Evolutionary conservation across 2,797 vertebrate genomes (phyloP).

Genomic region (Leucoraja ocellata): DNA sequence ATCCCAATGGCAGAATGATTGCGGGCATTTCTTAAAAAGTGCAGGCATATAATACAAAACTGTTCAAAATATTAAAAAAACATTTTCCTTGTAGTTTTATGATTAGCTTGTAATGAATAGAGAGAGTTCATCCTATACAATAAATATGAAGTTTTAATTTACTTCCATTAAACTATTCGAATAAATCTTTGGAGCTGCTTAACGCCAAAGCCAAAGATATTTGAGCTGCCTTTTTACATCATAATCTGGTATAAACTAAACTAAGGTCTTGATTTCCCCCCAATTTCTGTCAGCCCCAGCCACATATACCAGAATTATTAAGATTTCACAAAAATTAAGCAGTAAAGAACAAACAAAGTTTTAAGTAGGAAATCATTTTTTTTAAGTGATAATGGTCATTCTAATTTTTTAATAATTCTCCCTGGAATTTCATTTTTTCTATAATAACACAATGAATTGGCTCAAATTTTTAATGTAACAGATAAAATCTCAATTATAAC

Average conservation of each 20-base stretch:
- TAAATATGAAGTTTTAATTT: neutral
- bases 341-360: neutral
- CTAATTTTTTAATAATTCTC: neutral
- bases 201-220: neutral
- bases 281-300: neutral
- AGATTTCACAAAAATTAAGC: neutral
- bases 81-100: neutral
- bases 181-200: neutral
- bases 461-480: neutral
- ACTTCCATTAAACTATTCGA: neutral
- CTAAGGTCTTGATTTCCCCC: neutral
- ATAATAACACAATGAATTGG: too few species aligned
- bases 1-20: neutral
- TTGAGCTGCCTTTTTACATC: neutral
- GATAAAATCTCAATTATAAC: neutral
- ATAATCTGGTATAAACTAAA: neutral
- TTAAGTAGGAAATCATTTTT: neutral
- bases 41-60: slow-evolving; percentile 8
- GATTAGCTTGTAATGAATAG: neutral
- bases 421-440: neutral
- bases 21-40: neutral
- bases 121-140: neutral
- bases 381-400: neutral
- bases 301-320: neutral
- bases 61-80: neutral